Evolutionary conservation across 1,140 invertebrate genomes (phyloP), one percentile per base, ranked within the genome.

Genomic region (Pseudomyrmex cubaensis): DNA sequence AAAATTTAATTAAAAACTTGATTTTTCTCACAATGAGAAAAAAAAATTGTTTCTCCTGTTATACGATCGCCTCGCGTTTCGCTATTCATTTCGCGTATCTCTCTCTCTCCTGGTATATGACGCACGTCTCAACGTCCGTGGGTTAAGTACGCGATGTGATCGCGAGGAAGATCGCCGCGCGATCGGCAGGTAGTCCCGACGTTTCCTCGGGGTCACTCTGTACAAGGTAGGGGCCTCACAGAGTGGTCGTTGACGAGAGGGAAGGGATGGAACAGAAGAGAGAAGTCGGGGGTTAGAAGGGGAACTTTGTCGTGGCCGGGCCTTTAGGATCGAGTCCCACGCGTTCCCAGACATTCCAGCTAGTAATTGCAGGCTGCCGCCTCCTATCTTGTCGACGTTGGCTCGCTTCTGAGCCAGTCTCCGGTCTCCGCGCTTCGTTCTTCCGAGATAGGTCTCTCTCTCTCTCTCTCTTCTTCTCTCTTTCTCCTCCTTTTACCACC

Each of bases 351-450:
- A 93, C 93, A 93, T 93, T 93, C 92, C 90, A 90, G 90, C 90
- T 91, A 91, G 90, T 93, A 93, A 93, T 93, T 93, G 93, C 92
- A 90, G 91, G 89, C 91, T 92, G 92, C 92, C 90, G 92, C 87
- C 91, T 90, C 85, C 91, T 92, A 92, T 91, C 90, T 89, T 87
- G 89, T 90, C 90, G 88, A 91, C 88, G 84, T 88, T 90, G 85
- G 73, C 77, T 87, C 85, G 89, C 87, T 86, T 83, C 86, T 82
- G 85, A 87, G 85, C 87, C 89, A 73, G 84, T 89, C 89, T 61
- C 54, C 62, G 76, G 56, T 80, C 76, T 80, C 66, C 59, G 54
- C 59, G 54, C 22, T 80, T 48, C 52, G 64, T 48, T 80, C 76
- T 72, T 80, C 54, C 25, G 22, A 69, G 82, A 85, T 62, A 74